phyloP scores from a whole-genome alignment of 2,888 invertebrate genomes.

The Eurytoma adleriae region DNA sequence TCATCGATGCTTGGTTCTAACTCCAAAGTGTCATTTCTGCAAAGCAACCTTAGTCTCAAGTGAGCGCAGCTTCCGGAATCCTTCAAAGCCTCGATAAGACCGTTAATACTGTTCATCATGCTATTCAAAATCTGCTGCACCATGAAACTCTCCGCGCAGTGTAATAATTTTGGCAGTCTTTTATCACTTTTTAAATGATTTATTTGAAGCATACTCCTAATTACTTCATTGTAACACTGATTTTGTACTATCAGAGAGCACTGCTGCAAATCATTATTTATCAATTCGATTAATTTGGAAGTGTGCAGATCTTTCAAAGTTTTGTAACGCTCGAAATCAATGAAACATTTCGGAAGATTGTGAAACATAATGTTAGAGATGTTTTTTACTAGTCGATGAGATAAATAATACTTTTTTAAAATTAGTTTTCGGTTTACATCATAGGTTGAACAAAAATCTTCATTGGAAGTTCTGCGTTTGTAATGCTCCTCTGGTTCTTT shows the following conservation, averaged over 20 bases:
- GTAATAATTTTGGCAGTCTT: constrained; percentile 71
- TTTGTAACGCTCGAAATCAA: constrained; percentile 69
- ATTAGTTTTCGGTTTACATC: constrained; percentile 31
- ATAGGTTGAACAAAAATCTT: constrained; percentile 30
- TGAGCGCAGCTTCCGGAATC: constrained; percentile 80
- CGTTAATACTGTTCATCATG: constrained; percentile 82
- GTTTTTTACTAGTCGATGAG: constrained; percentile 63
- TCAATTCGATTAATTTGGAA: constrained; percentile 65
- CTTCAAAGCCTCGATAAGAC: constrained; percentile 78
- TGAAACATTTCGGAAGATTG: constrained; percentile 74
- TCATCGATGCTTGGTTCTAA: constrained; percentile 79
- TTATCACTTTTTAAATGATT: constrained; percentile 56
- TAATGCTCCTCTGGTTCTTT: constrained; percentile 14
- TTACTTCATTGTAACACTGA: constrained; percentile 65
- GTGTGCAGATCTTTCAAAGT: constrained; percentile 61
- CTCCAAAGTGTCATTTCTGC: constrained; percentile 77
- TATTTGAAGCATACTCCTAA: constrained; percentile 52
- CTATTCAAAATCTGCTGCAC: constrained; percentile 82
- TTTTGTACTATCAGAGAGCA: constrained; percentile 70
- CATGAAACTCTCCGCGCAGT: constrained; percentile 76
- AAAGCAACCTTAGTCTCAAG: constrained; percentile 79
- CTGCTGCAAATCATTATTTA: constrained; percentile 71
- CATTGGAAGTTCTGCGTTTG: neutral
- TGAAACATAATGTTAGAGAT: constrained; percentile 67
- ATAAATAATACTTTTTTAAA: constrained; percentile 66